phyloP scores from a whole-genome alignment of 2,888 invertebrate species.

The Tiphia femorata region DNA sequence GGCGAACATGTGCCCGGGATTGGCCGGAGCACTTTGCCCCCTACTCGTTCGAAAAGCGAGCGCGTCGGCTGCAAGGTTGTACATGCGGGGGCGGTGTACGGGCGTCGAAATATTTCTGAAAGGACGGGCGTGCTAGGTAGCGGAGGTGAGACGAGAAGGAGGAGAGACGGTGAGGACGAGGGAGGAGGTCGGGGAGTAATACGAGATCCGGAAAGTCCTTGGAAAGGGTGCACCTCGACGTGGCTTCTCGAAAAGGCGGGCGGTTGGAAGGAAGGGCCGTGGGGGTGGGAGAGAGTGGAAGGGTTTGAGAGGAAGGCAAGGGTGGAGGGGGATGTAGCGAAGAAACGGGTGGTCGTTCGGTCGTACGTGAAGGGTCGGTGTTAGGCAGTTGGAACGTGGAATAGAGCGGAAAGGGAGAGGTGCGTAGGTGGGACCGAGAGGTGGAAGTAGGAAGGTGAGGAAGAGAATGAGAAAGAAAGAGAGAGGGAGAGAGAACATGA shows the following conservation, averaged over 20 bases:
- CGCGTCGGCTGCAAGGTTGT: conserved; percentile 35
- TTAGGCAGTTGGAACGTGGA: conserved; percentile 51
- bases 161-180: conserved; percentile 1
- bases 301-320: no score
- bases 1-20: conserved; percentile 44
- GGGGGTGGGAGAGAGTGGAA: not conserved
- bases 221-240: conserved; percentile 27
- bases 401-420: conserved; percentile 19
- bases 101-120: conserved; percentile 46
- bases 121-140: conserved; percentile 5
- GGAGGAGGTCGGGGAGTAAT: no score
- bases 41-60: conserved; percentile 28
- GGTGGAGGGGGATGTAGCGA: conserved; percentile 20
- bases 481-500: conserved; percentile 29
- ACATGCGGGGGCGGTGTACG: conserved; percentile 28
- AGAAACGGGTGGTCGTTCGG: conserved; percentile 50
- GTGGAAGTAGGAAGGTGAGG: not conserved
- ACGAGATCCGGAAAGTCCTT: conserved; percentile 33
- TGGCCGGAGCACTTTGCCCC: conserved; percentile 35
- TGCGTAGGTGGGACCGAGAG: conserved; percentile 8
- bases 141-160: conserved; percentile 19
- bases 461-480: not conserved
- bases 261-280: conserved; percentile 1
- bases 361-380: conserved; percentile 51
- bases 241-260: conserved; percentile 15